Conservation (phyloP, 2,113 vertebrate species). For the Willisornis vidua region DNA sequence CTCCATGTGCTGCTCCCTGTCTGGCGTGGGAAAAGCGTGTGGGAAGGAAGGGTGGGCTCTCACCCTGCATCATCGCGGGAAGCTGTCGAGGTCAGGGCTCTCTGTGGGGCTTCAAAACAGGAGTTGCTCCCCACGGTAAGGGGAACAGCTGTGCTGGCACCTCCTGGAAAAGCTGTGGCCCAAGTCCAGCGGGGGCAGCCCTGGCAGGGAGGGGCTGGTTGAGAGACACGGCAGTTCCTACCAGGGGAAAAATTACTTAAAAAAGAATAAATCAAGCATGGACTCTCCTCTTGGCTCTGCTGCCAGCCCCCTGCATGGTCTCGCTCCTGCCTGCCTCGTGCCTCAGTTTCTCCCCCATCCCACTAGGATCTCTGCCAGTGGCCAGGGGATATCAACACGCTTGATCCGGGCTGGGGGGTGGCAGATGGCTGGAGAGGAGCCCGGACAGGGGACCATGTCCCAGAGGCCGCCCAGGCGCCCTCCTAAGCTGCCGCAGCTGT, state of each 20-base stretch:
- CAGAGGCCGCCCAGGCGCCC: background rate
- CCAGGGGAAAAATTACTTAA: background rate
- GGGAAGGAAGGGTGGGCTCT: slow-evolving; percentile 65
- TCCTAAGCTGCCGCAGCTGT: slow-evolving; percentile 54
- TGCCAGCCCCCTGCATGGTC: background rate
- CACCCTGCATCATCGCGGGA: background rate
- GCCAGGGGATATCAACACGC: background rate
- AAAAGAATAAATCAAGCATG: background rate
- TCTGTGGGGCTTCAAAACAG: background rate
- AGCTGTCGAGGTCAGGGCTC: slow-evolving; percentile 28
- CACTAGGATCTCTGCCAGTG: background rate
- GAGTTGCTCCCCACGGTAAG: background rate
- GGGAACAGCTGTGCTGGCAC: background rate
- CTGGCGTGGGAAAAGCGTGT: slow-evolving; percentile 18
- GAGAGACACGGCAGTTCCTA: slow-evolving; percentile 15
- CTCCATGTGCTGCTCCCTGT: background rate
- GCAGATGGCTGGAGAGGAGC: slow-evolving; percentile 56
- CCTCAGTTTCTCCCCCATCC: slow-evolving; percentile 18
- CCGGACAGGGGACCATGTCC: background rate
- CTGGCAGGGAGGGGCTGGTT: background rate
- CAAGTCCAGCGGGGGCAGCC: background rate
- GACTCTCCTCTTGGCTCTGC: background rate
- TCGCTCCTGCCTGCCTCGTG: background rate
- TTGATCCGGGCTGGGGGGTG: background rate
- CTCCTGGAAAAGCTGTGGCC: background rate